Evolutionary conservation across 2,888 invertebrate genomes (phyloP), one percentile per base, ranked within the genome.

Genomic region (Endotricha flammealis): DNA sequence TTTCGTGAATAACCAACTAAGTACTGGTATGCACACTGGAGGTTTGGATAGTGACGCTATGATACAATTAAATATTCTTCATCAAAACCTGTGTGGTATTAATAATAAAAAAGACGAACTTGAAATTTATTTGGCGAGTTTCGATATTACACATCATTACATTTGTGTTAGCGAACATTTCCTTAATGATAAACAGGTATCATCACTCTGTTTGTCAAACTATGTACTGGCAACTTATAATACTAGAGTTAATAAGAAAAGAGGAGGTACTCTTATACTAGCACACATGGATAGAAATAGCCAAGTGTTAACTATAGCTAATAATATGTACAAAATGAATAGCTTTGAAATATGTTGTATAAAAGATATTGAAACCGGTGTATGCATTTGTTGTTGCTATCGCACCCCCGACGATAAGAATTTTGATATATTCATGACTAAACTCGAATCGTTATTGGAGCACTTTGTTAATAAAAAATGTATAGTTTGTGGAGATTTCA

Each of bases 81-180:
- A 25, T 10, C 25, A 25, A 25, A 25, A 25, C 11, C 11, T 25
- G 3, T 25, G 25, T 10, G 10, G 11, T 5, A 11, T 9, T 3
- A 25, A 11, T 25, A 25, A 23, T 20, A 20, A 20, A 20, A 2
- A 20, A 7, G n/a, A 20, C n/a, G 20, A 20, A 2, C 2, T 20
- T 3, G 20, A 20, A 2, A 20, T 20, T 6, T 20, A 20, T 6
- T n/a, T 20, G 3, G 20, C 6, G n/a, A 4, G 8, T 31, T 17
- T 13, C 10, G 2, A 13, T 23, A 20, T 2, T 20, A 20, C 2
- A n/a, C 20, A 6, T 2, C 3, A 27, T 10, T 27, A 12, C 12
- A 8, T 27, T 1, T 27, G 27, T 27, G 12, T 27, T 12, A 27
- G 5, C 3, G 27, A 27, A 27, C 27, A 27, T 27, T 27, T 27